phyloP scores from a whole-genome alignment of 2,113 vertebrate genomes.

The Serilophus lunatus region DNA sequence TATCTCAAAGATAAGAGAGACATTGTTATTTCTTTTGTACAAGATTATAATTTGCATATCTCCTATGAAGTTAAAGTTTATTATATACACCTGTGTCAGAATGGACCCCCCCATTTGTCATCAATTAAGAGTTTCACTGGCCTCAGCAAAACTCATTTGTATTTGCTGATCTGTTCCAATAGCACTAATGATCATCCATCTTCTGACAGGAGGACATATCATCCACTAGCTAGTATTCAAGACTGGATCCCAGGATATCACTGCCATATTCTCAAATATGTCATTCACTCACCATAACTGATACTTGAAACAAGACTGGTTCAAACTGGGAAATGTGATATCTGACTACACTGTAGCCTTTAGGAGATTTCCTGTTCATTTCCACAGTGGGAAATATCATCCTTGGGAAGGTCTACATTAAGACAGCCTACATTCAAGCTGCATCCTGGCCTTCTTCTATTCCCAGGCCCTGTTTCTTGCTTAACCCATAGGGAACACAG shows the following conservation, averaged over 20 bases:
- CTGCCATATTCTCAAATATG: neutral
- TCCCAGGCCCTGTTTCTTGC: neutral
- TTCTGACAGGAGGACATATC: neutral
- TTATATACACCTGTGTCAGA: neutral
- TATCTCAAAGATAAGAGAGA: neutral
- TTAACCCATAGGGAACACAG: rapidly evolving
- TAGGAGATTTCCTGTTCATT: neutral
- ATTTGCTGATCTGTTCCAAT: neutral
- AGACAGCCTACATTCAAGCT: neutral
- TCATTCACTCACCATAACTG: neutral
- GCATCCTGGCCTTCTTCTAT: neutral
- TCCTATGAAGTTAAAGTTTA: neutral
- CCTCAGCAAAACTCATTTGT: neutral
- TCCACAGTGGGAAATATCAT: neutral
- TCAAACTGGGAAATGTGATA: neutral
- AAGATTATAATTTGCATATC: neutral
- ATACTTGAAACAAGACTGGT: neutral
- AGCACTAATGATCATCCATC: neutral
- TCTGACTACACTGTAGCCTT: neutral
- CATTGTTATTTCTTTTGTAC: neutral
- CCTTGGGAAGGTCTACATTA: neutral
- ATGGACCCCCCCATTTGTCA: neutral
- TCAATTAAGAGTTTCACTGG: neutral
- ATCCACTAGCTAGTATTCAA: neutral
- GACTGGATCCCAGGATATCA: neutral